Percentiles rank a stretch among this genome's conserved stretches.
These are phyloP conservation scores for Carapus acus DNA, from an alignment of 2,797 vertebrate species.

Conservation along the genomic window DNA sequence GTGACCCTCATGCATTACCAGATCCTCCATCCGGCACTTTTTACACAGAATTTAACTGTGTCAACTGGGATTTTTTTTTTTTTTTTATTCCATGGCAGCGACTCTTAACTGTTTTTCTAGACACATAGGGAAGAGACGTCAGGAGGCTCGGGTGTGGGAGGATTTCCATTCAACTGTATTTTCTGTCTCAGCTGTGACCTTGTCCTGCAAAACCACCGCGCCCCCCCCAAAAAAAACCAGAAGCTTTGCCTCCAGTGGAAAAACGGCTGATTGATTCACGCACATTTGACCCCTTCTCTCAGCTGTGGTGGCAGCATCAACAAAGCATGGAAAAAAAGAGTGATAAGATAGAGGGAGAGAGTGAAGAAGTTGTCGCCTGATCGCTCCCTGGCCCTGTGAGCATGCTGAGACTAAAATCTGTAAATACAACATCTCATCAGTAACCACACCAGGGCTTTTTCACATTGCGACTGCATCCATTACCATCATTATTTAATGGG, in stretches of 20 bases:
- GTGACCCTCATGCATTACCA: constrained; percentile 23
- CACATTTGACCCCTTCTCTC: constrained; percentile 30
- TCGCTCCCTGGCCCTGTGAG: constrained; percentile 36
- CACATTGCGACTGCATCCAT: constrained; percentile 9
- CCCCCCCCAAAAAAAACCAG: background rate
- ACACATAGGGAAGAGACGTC: too few species aligned
- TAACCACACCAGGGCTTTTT: constrained; percentile 20
- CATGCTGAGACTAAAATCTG: constrained; percentile 30
- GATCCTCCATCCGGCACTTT: constrained; percentile 12
- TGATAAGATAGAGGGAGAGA: constrained; percentile 40
- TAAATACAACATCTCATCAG: too few species aligned
- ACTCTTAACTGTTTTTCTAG: too few species aligned
- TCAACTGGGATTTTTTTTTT: too few species aligned
- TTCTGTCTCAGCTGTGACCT: constrained; percentile 9
- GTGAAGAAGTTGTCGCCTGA: constrained; percentile 44
- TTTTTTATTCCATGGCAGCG: background rate
- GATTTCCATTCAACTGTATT: constrained; percentile 20
- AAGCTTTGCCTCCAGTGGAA: constrained; percentile 33
- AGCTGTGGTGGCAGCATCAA: constrained; percentile 40
- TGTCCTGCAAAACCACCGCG: constrained; percentile 1
- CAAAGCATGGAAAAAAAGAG: constrained; percentile 56
- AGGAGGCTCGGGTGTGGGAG: constrained; percentile 2
- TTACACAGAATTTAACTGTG: too few species aligned
- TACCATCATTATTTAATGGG: constrained; percentile 3
- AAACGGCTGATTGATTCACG: constrained; percentile 26